Base-by-base conservation (phyloP, 2,888 invertebrate species). In the Drosophila prolongata region DNA sequence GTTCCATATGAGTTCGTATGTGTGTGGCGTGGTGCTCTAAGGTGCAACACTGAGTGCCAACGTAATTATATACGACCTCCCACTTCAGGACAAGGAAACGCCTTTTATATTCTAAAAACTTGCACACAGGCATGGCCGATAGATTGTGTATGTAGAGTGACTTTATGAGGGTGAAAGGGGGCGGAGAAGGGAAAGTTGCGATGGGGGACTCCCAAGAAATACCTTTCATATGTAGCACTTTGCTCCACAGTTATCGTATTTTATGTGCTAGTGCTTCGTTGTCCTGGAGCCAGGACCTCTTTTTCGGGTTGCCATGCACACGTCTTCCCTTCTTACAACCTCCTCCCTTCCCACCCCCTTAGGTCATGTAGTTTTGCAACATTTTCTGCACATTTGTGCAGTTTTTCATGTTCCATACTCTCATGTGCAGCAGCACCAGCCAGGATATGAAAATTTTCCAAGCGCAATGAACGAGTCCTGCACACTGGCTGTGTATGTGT, bases 391-490 rank as follows among this genome's bases (percentile, higher is more conserved):
- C 80, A 86, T 86, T 87, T 86, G 76, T 86, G 87, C 88, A 86
- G 87, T 88, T 88, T 88, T 88, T 87, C 87, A 87, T 86, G 84
- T 86, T 82, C 65, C 65, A 13, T 55, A 54, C 65, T 47, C 64
- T 67, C 79, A 76, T 88, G 77, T 82, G 75, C 79, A 77, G 46
- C 78, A 75, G 76, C 79, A 77, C 55, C 78, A 75, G 76, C 79
- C 78, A 79, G 84, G 84, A 89, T 89, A 87, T 87, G 87, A 89
- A 87, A 89, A 87, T 89, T 87, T 88, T 75, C 68, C 74, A 75
- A 74, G 75, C 76, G 77, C 84, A 69, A 38, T 57, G 47, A 64
- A 71, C 55, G 42, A 70, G 61, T 52, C 58, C 19, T 46, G 42
- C 14, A 13, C 24, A 24, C 24, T 24, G 49, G 49, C 27, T 49